Evolutionary conservation across 2,797 vertebrate genomes (phyloP), one percentile per base, ranked within the genome.

Genomic region (Acestrorhynchus altus): DNA sequence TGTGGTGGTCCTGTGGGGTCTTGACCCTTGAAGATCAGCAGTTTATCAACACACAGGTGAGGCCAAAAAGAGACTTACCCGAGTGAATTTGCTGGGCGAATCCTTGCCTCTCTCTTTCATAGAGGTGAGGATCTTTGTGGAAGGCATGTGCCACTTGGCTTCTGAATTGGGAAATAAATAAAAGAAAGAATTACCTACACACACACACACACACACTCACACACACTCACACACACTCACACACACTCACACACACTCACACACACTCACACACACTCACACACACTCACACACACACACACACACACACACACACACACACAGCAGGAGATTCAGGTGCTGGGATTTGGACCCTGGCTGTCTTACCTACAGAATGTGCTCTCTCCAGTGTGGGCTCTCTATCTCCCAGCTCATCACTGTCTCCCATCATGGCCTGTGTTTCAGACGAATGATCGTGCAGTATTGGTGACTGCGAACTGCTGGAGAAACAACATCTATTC

Each of bases 31-130:
- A n/a, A n/a, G n/a, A n/a, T n/a, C n/a, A n/a, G n/a, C n/a, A n/a
- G n/a, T n/a, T n/a, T n/a, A n/a, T n/a, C n/a, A n/a, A n/a, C n/a
- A n/a, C n/a, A n/a, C n/a, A n/a, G n/a, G n/a, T n/a, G n/a, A n/a
- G n/a, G 16, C 9, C 10, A 72, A 75, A 40, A 46, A 77, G 74
- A 86, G 46, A 91, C 94, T 98, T 92, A 99, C 97, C 79, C 95
- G 94, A 54, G 95, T 93, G 81, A 96, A 93, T 88, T 96, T 97
- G 91, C 94, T 97, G 81, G 97, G 96, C 0, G 96, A 97, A 60
- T 98, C 97, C 81, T 95, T 97, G 79, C 94, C 93, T 77, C 93
- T 91, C 77, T 98, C 96, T 88, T 98, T 98, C 85, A 96, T 93
- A 80, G 96, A 95, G 86, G 94, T 96, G 85, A 97, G 90, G 87